Conservation (phyloP, 2,888 invertebrate genomes). For the Lycia hirtaria region DNA sequence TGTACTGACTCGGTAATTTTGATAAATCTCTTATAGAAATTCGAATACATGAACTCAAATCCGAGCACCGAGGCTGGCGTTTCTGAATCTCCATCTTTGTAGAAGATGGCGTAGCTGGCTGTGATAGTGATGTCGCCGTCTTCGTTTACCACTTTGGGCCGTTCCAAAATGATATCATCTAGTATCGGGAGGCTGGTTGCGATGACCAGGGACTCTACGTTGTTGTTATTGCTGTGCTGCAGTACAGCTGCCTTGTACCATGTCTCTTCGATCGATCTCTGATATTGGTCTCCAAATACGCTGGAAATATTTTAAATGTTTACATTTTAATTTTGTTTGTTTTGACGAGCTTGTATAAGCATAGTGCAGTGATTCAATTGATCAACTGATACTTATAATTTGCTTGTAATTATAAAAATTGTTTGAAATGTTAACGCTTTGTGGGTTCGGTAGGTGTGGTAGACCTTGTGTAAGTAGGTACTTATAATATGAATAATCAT, state of each 20-base stretch:
- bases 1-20: constrained; percentile 80
- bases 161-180: constrained; percentile 64
- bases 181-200: constrained; percentile 88
- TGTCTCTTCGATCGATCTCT: constrained; percentile 92
- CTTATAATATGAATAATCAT: too few species aligned
- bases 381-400: too few species aligned
- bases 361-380: too few species aligned
- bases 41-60: constrained; percentile 91
- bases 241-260: constrained; percentile 97
- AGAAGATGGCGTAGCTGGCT: constrained; percentile 93
- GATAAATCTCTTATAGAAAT: constrained; percentile 89
- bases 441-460: too few species aligned
- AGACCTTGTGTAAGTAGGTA: too few species aligned
- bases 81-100: constrained; percentile 89
- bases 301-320: constrained; percentile 59
- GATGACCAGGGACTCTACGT: constrained; percentile 91
- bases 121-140: constrained; percentile 89
- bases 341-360: too few species aligned
- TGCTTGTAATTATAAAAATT: too few species aligned
- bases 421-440: too few species aligned
- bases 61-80: constrained; percentile 96
- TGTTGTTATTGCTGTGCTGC: constrained; percentile 90
- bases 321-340: background rate
- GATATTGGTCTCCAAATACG: constrained; percentile 91
- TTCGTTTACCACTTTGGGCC: constrained; percentile 65